Percentiles rank a stretch among this genome's conserved stretches.
phyloP scores from a whole-genome alignment of 1,140 invertebrate genomes.

The Solenopsis invicta region DNA sequence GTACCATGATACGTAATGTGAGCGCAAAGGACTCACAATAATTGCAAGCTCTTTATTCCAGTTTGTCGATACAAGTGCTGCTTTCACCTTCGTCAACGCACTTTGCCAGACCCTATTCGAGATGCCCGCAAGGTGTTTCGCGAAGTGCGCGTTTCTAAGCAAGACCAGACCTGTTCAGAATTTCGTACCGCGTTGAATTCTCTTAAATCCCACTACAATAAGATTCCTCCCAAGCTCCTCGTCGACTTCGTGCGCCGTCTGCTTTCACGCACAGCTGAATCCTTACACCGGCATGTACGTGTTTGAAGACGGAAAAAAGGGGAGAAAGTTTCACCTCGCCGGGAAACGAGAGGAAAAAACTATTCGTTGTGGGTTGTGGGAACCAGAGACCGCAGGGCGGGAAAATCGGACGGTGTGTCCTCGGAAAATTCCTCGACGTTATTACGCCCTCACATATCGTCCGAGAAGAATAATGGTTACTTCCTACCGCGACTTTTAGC shows the following conservation, averaged over 20 bases:
- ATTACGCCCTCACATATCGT: conserved; percentile 76
- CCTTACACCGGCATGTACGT: conserved; percentile 33
- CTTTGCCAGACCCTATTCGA: conserved; percentile 20
- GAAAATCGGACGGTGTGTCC: conserved; percentile 55
- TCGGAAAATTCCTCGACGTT: conserved; percentile 77
- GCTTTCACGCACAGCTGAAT: conserved; percentile 62
- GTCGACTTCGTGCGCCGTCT: conserved; percentile 60
- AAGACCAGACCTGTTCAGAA: conserved; percentile 56
- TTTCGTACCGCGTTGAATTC: conserved; percentile 62
- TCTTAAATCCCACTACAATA: conserved; percentile 64
- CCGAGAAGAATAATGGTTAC: conserved; percentile 79
- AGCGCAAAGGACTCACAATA: neutral
- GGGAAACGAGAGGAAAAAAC: conserved; percentile 12
- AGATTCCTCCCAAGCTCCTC: conserved; percentile 59
- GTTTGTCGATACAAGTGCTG: conserved; percentile 31
- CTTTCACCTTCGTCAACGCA: conserved; percentile 39
- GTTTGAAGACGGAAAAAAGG: conserved; percentile 49
- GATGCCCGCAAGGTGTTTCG: conserved; percentile 54
- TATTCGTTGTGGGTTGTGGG: neutral
- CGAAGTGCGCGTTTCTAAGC: conserved; percentile 39
- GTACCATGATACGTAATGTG: neutral
- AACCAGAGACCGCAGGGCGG: conserved; percentile 19
- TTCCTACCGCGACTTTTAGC: conserved; percentile 77
- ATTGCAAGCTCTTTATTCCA: conserved; percentile 5
- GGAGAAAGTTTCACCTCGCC: conserved; percentile 41